A percentile compares a stretch with the other conserved stretches of the same genome.
Conservation (phyloP, 1,140 invertebrate genomes). For the Bombus sylvicola region DNA sequence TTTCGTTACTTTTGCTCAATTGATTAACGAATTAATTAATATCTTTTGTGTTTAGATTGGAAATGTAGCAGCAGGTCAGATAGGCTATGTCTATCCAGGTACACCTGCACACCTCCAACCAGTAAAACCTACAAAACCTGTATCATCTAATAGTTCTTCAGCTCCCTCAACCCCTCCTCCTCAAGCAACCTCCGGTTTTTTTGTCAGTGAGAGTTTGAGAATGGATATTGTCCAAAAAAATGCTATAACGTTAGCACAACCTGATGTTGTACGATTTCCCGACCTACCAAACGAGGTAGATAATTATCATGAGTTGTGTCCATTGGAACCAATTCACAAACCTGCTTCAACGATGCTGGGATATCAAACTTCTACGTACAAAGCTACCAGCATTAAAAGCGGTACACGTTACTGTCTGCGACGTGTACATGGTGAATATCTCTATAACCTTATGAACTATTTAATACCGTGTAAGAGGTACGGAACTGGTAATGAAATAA, state of each 20-base stretch:
- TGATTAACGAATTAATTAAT: background rate
- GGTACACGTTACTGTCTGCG: slow-evolving; percentile 93
- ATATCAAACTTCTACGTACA: slow-evolving; percentile 94
- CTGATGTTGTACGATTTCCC: slow-evolving; percentile 86
- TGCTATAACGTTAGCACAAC: slow-evolving; percentile 88
- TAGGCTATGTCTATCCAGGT: slow-evolving; percentile 86
- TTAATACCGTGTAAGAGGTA: background rate
- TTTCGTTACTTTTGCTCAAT: background rate
- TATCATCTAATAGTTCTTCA: slow-evolving; percentile 79
- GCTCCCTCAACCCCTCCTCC: slow-evolving; percentile 83
- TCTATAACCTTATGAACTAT: background rate
- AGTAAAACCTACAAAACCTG: slow-evolving; percentile 79
- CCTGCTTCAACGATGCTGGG: slow-evolving; percentile 86
- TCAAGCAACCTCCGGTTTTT: slow-evolving; percentile 84
- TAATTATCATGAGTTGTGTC: slow-evolving; percentile 94
- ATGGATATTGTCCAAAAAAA: slow-evolving; percentile 90
- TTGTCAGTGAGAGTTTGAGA: slow-evolving; percentile 90
- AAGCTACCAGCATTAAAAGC: slow-evolving; percentile 94
- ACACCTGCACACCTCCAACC: slow-evolving; percentile 86
- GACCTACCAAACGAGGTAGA: slow-evolving; percentile 94
- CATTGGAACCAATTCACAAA: slow-evolving; percentile 89
- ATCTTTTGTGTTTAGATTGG: slow-evolving; percentile 68
- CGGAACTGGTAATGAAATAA: background rate
- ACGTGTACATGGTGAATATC: slow-evolving; percentile 90
- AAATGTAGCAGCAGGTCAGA: slow-evolving; percentile 69